phyloP scores from a whole-genome alignment of 2,113 vertebrate genomes.

The Halichoeres trimaculatus region DNA sequence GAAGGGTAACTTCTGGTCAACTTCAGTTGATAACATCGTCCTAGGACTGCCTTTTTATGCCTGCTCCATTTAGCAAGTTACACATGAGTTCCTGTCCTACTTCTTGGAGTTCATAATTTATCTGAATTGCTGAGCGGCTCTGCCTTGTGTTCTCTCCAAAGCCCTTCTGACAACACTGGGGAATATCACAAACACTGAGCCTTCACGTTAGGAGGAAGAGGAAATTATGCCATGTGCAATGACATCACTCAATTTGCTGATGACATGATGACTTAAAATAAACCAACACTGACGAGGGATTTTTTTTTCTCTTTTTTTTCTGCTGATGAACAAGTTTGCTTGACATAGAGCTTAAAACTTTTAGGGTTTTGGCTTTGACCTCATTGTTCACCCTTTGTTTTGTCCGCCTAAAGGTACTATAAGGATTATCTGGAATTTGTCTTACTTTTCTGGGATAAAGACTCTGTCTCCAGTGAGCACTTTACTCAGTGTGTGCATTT shows the following conservation, averaged over 20 bases:
- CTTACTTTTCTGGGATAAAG: too few relatives aligned
- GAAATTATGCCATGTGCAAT: background rate
- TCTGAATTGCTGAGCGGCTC: background rate
- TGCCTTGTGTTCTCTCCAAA: background rate
- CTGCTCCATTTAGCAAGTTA: background rate
- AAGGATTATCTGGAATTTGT: too few relatives aligned
- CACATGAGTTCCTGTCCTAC: background rate
- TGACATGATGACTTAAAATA: background rate
- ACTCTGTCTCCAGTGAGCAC: too few relatives aligned
- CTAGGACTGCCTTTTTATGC: conserved; percentile 2
- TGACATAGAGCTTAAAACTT: too few relatives aligned
- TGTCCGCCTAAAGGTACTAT: too few relatives aligned
- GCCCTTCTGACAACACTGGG: background rate
- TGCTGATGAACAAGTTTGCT: too few relatives aligned
- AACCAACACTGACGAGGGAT: background rate
- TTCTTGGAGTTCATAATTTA: conserved; percentile 8
- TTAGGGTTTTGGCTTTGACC: too few relatives aligned
- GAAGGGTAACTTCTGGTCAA: conserved; percentile 3
- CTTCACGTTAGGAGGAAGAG: background rate
- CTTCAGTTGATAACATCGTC: background rate
- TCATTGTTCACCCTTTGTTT: too few relatives aligned
- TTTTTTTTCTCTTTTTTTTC: too few relatives aligned
- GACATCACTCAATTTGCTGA: background rate
- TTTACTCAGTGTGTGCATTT: too few relatives aligned
- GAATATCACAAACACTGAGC: background rate